These are phyloP conservation scores for Micromesistius poutassou DNA, from an alignment of 2,797 vertebrate genomes.

Conservation along the genomic window DNA sequence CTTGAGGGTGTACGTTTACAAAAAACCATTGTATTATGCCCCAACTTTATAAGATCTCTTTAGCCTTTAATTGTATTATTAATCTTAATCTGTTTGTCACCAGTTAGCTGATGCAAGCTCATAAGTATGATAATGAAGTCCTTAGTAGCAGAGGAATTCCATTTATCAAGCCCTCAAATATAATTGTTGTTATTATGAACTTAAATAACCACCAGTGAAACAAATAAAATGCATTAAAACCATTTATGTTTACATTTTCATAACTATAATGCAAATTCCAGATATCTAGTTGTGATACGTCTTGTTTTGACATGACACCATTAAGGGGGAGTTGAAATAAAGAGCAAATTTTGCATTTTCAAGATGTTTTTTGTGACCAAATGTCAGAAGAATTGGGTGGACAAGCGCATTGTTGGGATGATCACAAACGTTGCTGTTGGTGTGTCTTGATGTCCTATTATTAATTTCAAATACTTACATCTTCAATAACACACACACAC, in stretches of 20 bases:
- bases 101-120: neutral
- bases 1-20: neutral
- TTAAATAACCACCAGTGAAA: neutral
- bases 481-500: neutral
- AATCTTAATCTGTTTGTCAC: neutral
- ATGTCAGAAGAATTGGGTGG: neutral
- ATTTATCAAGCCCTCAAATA: neutral
- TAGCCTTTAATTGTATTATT: neutral
- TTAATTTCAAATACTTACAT: constrained; percentile 12
- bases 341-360: neutral
- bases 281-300: neutral
- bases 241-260: neutral
- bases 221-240: neutral
- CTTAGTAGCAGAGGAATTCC: neutral
- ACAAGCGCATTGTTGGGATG: neutral
- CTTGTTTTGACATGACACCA: neutral
- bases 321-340: neutral
- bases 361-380: neutral
- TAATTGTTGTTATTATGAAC: neutral
- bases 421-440: constrained; percentile 7
- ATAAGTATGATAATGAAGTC: neutral
- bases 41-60: neutral
- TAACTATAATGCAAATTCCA: neutral
- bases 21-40: neutral
- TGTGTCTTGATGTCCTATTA: constrained; percentile 9